Conservation (phyloP, 2,113 vertebrate species). For the Labeo rohita region DNA sequence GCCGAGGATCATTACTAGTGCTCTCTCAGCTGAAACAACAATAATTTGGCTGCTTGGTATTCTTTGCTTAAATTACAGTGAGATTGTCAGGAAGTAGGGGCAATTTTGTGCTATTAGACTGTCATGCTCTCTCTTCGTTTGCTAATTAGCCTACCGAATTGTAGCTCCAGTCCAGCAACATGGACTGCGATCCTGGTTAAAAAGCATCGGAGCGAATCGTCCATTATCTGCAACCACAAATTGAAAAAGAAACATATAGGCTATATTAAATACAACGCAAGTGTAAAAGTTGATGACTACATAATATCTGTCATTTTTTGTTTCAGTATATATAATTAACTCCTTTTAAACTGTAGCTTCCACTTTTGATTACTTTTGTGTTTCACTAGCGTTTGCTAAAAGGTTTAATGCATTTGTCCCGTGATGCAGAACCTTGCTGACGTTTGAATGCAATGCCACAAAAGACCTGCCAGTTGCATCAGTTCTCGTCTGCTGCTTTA, state of each 20-base stretch:
- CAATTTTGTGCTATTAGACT: constrained; percentile 59
- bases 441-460: constrained; percentile 19
- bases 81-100: constrained; percentile 56
- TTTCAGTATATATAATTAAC: background rate
- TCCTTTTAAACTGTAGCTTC: background rate
- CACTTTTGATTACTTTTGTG: background rate
- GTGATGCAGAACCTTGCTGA: constrained; percentile 20
- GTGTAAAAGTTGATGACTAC: constrained; percentile 5
- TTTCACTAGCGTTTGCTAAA: background rate
- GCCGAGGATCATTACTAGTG: constrained; percentile 15
- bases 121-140: constrained; percentile 52
- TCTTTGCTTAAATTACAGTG: constrained; percentile 53
- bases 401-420: background rate
- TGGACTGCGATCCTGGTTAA: background rate
- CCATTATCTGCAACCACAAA: constrained; percentile 15
- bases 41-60: constrained; percentile 15
- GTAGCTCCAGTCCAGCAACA: constrained; percentile 16
- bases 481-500: constrained; percentile 2
- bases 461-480: background rate
- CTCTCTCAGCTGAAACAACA: constrained; percentile 40
- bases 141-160: constrained; percentile 48
- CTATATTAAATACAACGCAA: background rate
- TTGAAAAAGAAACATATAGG: background rate
- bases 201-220: background rate
- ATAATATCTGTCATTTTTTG: background rate